phyloP scores from a whole-genome alignment of 2,113 vertebrate species.

The Craseonycteris thonglongyai region DNA sequence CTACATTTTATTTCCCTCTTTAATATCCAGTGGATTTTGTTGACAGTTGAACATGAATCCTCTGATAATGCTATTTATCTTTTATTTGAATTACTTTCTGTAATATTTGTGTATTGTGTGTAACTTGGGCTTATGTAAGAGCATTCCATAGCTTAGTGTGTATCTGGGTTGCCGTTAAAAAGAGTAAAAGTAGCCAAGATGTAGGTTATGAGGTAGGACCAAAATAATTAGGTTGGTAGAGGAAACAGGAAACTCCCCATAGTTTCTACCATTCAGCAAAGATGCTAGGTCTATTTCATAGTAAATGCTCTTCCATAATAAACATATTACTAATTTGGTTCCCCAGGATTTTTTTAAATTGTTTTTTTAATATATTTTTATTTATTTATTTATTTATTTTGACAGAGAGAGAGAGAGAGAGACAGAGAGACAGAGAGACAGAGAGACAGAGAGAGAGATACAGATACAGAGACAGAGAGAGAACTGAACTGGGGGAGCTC shows the following conservation, averaged over 20 bases:
- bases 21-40: neutral
- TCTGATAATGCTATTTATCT: neutral
- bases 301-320: neutral
- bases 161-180: neutral
- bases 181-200: neutral
- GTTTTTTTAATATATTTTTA: no score
- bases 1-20: neutral
- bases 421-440: no score
- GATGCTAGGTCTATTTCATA: neutral
- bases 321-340: neutral
- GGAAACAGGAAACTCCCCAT: neutral
- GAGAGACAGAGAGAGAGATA: no score
- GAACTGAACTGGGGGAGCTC: no score
- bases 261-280: neutral
- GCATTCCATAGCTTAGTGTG: neutral
- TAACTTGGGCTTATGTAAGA: neutral
- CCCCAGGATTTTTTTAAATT: neutral
- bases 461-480: no score
- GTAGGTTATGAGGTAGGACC: neutral
- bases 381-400: no score
- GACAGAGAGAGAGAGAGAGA: no score
- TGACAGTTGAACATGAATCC: neutral
- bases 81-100: conserved; percentile 48
- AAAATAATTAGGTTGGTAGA: neutral
- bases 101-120: neutral